Evolutionary conservation across 2,797 vertebrate genomes (phyloP), one percentile per base, ranked within the genome.

Genomic region (Hirundo rustica): DNA sequence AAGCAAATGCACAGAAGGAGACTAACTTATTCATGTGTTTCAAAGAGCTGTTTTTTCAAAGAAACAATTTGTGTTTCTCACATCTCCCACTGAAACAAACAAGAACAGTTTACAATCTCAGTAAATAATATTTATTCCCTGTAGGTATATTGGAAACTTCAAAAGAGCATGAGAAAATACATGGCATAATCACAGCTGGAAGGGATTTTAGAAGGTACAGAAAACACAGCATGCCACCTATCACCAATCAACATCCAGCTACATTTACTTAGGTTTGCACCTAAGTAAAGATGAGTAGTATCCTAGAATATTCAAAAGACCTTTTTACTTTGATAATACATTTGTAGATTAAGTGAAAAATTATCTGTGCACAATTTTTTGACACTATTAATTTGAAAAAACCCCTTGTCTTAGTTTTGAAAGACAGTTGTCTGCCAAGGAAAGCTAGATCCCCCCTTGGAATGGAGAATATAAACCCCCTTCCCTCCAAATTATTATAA

Each of bases 21-120:
- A 73, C 47, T 87, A 91, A 76, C 68, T 73, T 38, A 36, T 83
- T 95, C 57, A 67, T 68, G 48, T 88, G 82, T 89, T 89, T 77
- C 84, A 85, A 93, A 96, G 53, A 73, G 27, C 20, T 64, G 5
- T 48, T 85, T 89, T 88, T 93, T 89, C 78, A 91, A 91, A 94
- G 26, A 79, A 87, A 67, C 36, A 74, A 60, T 85, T 92, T 79
- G 18, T 92, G 23, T 57, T 94, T 72, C 54, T 87, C 60, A 42
- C 14, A 60, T 74, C 38, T 95, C 51, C 29, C 79, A 74, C 65
- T 70, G 60, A 95, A 93, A 86, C 25, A 73, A 87, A 85, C 25
- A 81, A 58, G 40, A 91, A 70, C n/a, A 79, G 48, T 71, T 84
- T 85, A 73, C 26, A 73, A 44, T 51, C 60, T 89, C 55, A 75